Conservation (phyloP, 1,140 invertebrate genomes). For the Anoplophora glabripennis region DNA sequence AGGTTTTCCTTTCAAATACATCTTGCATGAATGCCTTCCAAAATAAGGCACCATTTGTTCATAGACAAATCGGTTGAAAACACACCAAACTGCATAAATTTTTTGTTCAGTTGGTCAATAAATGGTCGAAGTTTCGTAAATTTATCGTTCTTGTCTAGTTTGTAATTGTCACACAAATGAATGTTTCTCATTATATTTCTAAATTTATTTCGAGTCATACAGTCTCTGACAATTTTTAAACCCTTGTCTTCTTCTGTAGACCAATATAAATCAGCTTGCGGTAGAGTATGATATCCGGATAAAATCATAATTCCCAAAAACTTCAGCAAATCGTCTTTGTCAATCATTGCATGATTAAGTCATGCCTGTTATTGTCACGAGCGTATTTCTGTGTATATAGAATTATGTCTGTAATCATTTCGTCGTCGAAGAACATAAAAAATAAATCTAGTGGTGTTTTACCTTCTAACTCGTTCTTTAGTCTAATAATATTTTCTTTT, state of each 20-base stretch:
- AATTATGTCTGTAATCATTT: conserved; percentile 10
- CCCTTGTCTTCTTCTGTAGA: conserved; percentile 26
- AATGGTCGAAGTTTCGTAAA: conserved; percentile 40
- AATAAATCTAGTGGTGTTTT: conserved; percentile 17
- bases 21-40: conserved; percentile 51
- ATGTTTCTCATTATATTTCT: conserved; percentile 19
- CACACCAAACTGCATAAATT: conserved; percentile 46
- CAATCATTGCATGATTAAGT: too few relatives aligned
- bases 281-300: conserved; percentile 24
- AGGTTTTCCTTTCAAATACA: conserved; percentile 51
- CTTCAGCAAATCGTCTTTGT: background rate
- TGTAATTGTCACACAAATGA: conserved; percentile 38
- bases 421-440: conserved; percentile 20
- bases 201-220: conserved; percentile 24
- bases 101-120: conserved; percentile 41
- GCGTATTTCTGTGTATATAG: conserved; percentile 17
- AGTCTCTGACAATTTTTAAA: conserved; percentile 20
- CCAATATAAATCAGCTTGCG: conserved; percentile 20
- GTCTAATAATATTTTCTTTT: background rate
- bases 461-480: conserved; percentile 6
- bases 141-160: conserved; percentile 39
- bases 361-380: conserved; percentile 20
- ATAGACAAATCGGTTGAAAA: conserved; percentile 47
- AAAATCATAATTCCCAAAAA: conserved; percentile 21
- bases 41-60: conserved; percentile 48